Evolutionary conservation across 1,140 invertebrate genomes (phyloP).

Genomic region (Venturia canescens): DNA sequence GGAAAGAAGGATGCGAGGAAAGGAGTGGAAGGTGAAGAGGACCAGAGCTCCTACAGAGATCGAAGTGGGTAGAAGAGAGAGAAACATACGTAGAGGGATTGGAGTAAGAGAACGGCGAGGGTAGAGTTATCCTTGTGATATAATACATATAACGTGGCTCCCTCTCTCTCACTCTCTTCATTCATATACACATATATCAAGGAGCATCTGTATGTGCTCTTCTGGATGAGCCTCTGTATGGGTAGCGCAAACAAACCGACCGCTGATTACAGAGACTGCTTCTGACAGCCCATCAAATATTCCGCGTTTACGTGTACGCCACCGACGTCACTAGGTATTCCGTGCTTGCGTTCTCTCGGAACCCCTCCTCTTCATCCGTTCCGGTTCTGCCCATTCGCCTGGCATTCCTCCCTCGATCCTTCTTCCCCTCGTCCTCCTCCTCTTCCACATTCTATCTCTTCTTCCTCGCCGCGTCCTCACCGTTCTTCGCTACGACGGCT

Average conservation of each 20-base stretch:
- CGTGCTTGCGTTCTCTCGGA: conserved; percentile 66
- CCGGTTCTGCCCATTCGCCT: conserved; percentile 13
- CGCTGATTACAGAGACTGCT: conserved; percentile 77
- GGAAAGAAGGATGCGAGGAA: conserved; percentile 48
- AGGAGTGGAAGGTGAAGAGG: conserved; percentile 54
- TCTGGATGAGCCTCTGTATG: conserved; percentile 59
- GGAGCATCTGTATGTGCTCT: conserved; percentile 51
- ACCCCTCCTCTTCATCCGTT: conserved; percentile 49
- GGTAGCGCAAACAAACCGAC: conserved; percentile 74
- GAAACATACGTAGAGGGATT: conserved; percentile 51
- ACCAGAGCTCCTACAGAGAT: conserved; percentile 53
- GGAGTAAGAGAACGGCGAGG: conserved; percentile 13
- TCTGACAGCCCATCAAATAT: conserved; percentile 77
- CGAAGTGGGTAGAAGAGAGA: conserved; percentile 44
- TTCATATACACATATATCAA: conserved; percentile 49
- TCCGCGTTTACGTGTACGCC: conserved; percentile 74
- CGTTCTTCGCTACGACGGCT: conserved; percentile 29
- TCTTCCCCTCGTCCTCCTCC: conserved; percentile 54
- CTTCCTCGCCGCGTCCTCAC: conserved; percentile 53
- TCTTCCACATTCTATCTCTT: conserved; percentile 57
- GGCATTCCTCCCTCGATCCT: conserved; percentile 31
- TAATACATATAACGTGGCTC: neutral
- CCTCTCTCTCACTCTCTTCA: conserved; percentile 28
- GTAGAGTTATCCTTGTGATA: conserved; percentile 16
- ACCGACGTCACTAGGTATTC: conserved; percentile 73